phyloP scores from a whole-genome alignment of 2,888 invertebrate species.

The Alloscopus bannaensis region DNA sequence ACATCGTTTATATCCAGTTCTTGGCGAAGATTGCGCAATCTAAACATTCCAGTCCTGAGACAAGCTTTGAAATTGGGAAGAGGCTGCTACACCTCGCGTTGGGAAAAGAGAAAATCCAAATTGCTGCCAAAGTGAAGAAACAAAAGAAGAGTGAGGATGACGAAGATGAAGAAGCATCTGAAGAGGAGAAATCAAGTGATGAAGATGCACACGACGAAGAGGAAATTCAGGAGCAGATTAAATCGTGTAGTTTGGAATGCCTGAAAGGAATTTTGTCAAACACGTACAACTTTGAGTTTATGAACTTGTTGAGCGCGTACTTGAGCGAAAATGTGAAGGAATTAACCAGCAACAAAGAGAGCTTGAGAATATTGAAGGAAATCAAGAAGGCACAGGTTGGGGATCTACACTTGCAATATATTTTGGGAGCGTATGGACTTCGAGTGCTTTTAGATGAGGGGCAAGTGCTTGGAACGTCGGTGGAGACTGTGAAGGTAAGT shows the following conservation, averaged over 20 bases:
- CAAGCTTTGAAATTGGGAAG: conserved; percentile 33
- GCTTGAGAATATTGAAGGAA: conserved; percentile 29
- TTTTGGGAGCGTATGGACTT: conserved; percentile 33
- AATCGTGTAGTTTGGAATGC: conserved; percentile 4
- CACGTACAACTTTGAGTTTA: conserved; percentile 24
- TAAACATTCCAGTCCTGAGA: not conserved
- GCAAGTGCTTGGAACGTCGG: conserved; percentile 25
- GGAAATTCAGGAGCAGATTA: conserved; percentile 11
- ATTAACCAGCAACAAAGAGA: conserved; percentile 2
- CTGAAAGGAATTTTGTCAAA: conserved; percentile 15
- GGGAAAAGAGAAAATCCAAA: conserved; percentile 27
- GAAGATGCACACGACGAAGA: not conserved
- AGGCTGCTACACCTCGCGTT: conserved; percentile 24
- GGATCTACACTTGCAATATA: conserved; percentile 27
- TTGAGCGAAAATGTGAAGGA: conserved; percentile 13
- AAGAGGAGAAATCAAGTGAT: conserved; percentile 4
- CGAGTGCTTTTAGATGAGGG: conserved; percentile 25
- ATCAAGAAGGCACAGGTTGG: conserved; percentile 33
- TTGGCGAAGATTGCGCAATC: conserved; percentile 30
- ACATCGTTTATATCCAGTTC: conserved; percentile 33
- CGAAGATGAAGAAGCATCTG: conserved; percentile 16
- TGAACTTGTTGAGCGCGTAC: conserved; percentile 22
- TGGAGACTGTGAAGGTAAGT: conserved; percentile 21
- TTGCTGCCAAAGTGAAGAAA: not conserved
- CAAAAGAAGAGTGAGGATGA: conserved; percentile 2